Evolutionary conservation across 2,797 vertebrate genomes (phyloP).

Genomic region (Okamejei kenojei): DNA sequence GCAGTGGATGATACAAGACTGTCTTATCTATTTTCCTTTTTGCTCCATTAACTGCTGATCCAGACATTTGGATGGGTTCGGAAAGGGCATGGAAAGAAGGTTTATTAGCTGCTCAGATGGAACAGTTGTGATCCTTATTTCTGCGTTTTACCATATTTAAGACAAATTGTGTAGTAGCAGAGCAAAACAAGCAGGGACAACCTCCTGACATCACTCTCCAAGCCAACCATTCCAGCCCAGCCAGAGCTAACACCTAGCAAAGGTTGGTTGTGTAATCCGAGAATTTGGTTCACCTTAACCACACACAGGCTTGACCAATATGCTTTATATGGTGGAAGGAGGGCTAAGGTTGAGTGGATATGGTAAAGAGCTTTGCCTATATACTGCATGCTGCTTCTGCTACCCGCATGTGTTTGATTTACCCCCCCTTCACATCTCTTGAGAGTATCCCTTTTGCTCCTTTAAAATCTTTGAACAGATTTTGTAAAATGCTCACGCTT

Average conservation of each 20-base stretch:
- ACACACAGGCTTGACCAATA: neutral
- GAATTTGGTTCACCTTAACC: neutral
- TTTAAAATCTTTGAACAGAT: neutral
- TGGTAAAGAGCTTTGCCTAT: neutral
- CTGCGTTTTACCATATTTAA: neutral
- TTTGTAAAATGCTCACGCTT: neutral
- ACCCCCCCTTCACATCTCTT: neutral
- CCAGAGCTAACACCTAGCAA: conserved; percentile 12
- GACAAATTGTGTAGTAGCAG: neutral
- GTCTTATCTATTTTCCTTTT: neutral
- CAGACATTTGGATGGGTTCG: too few species aligned
- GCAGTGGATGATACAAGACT: neutral
- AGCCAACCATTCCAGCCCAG: neutral
- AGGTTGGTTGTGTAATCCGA: neutral
- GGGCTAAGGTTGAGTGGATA: neutral
- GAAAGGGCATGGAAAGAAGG: neutral
- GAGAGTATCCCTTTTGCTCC: neutral
- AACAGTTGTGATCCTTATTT: neutral
- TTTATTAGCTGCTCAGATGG: neutral
- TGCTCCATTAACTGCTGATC: neutral
- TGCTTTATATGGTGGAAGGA: neutral
- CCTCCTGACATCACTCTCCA: neutral
- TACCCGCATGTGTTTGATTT: neutral
- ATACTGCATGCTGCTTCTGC: neutral
- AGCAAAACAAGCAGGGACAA: neutral